These are phyloP conservation scores for Pollenia labialis DNA, from an alignment of 2,888 invertebrate genomes.

Conservation along the genomic window DNA sequence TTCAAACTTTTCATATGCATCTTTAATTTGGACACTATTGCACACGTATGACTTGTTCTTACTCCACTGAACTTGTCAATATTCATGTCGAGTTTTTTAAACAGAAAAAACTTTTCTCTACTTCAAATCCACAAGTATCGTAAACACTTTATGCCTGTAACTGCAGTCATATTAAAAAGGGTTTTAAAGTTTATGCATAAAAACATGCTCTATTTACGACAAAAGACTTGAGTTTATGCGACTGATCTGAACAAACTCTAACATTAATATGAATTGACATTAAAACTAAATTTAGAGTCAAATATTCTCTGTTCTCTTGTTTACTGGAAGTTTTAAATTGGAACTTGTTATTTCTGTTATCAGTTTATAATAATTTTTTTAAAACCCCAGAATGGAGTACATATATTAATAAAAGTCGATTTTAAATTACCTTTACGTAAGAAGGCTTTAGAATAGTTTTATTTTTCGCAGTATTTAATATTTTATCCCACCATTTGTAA, in stretches of 20 bases:
- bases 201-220: not conserved
- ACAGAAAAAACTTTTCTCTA: slow-evolving; percentile 25
- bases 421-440: too few relatives aligned
- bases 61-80: slow-evolving; percentile 44
- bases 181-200: too few relatives aligned
- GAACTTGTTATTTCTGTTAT: too few relatives aligned
- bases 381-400: too few relatives aligned
- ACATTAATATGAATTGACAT: not conserved
- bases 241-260: not conserved
- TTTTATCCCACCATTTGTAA: not conserved
- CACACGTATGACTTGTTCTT: not conserved
- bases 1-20: too few relatives aligned
- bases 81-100: slow-evolving; percentile 32
- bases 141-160: slow-evolving; percentile 42
- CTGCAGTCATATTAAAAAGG: not conserved
- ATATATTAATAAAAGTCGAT: too few relatives aligned
- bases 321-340: not conserved
- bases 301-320: not conserved
- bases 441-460: too few relatives aligned
- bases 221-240: not conserved
- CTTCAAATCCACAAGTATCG: slow-evolving; percentile 51
- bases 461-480: not conserved
- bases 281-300: not conserved
- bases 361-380: not conserved
- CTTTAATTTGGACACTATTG: too few relatives aligned